phyloP scores from a whole-genome alignment of 2,888 invertebrate species.

The Platycheirus rosarum region DNA sequence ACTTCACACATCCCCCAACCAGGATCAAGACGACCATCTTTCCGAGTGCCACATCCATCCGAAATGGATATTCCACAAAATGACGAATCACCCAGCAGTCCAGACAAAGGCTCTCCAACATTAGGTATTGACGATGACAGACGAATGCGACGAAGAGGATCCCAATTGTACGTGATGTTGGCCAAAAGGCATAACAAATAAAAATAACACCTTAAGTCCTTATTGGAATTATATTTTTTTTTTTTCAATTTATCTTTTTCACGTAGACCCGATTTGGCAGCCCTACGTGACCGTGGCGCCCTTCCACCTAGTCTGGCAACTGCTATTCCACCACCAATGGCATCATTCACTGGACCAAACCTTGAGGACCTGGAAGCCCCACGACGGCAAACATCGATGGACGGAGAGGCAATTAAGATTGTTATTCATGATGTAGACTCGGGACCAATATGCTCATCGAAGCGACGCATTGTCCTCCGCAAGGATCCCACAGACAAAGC shows the following conservation, averaged over 20 bases:
- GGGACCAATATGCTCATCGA: constrained; percentile 86
- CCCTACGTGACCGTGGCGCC: constrained; percentile 85
- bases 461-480: constrained; percentile 88
- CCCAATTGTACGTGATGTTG: constrained; percentile 89
- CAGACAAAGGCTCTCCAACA: constrained; percentile 84
- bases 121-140: constrained; percentile 88
- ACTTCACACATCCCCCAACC: constrained; percentile 80
- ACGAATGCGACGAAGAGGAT: constrained; percentile 89
- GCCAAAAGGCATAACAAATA: background rate
- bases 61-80: constrained; percentile 83
- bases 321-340: constrained; percentile 82
- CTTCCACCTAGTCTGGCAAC: constrained; percentile 81
- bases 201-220: constrained; percentile 16
- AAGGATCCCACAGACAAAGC: constrained; percentile 92
- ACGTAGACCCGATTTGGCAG: constrained; percentile 89
- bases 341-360: constrained; percentile 83
- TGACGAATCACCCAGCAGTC: constrained; percentile 84
- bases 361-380: constrained; percentile 86
- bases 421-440: constrained; percentile 96
- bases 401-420: constrained; percentile 95
- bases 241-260: constrained; percentile 27
- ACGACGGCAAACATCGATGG: constrained; percentile 92
- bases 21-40: constrained; percentile 86
- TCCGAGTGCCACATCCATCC: constrained; percentile 84
- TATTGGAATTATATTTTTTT: constrained; percentile 9